Evolutionary conservation across 2,113 vertebrate genomes (phyloP).

Genomic region (Anseranas semipalmata): DNA sequence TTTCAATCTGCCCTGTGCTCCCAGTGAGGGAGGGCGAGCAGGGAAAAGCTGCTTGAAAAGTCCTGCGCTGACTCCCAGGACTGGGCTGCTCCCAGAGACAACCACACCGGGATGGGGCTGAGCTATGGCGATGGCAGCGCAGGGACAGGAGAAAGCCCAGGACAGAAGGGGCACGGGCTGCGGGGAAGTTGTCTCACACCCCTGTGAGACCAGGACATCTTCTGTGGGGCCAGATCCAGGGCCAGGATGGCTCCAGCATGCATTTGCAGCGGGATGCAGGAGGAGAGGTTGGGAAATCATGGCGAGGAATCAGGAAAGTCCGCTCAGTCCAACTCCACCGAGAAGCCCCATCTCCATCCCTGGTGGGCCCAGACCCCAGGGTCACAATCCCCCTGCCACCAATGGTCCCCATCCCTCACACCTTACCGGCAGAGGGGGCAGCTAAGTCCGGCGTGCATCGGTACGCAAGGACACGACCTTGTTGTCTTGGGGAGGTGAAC

Average conservation of each 20-base stretch:
- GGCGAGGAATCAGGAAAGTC: too few relatives aligned
- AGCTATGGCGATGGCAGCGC: background rate
- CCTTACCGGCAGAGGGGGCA: fast-evolving
- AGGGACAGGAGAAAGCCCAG: background rate
- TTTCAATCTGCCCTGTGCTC: background rate
- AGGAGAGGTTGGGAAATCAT: too few relatives aligned
- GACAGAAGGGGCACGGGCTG: background rate
- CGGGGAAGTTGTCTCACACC: background rate
- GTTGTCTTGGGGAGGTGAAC: background rate
- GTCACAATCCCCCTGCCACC: background rate
- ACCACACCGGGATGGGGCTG: background rate
- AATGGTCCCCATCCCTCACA: background rate
- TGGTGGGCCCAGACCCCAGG: background rate
- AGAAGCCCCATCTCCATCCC: background rate
- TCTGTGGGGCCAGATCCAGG: too few relatives aligned
- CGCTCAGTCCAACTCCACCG: background rate
- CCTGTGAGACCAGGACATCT: too few relatives aligned
- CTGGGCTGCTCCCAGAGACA: background rate
- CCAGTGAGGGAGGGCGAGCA: background rate
- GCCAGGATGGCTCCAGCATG: too few relatives aligned
- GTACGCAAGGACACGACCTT: background rate
- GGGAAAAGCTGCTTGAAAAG: background rate
- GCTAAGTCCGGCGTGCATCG: background rate
- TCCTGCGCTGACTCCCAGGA: background rate
- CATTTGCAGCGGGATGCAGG: too few relatives aligned